Conservation (phyloP, 2,797 vertebrate genomes). For the Chloroceryle amazona region DNA sequence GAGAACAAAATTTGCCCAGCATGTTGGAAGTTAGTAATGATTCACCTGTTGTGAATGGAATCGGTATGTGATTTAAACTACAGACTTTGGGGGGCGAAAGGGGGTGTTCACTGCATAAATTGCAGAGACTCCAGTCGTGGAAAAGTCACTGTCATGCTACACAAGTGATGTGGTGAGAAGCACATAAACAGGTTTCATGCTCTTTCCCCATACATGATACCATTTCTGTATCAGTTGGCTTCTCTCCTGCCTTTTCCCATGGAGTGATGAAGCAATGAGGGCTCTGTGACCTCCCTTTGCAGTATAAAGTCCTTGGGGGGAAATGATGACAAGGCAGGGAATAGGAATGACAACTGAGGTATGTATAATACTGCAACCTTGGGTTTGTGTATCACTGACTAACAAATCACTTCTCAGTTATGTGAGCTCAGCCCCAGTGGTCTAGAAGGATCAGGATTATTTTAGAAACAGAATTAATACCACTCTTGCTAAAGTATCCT, state of each 20-base stretch:
- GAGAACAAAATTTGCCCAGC: conserved; percentile 79
- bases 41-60: conserved; percentile 84
- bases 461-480: not conserved
- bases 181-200: not conserved
- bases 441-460: not conserved
- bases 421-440: not conserved
- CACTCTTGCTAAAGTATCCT: not conserved
- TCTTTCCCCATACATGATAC: not conserved
- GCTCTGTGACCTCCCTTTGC: not conserved
- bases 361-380: not conserved
- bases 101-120: not conserved
- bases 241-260: not conserved
- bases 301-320: not conserved
- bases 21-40: conserved; percentile 80
- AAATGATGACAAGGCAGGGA: not conserved
- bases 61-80: conserved; percentile 85
- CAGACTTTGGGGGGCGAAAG: not conserved
- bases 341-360: not conserved
- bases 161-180: not conserved
- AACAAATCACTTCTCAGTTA: not conserved
- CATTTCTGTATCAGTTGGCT: not conserved
- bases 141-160: not conserved
- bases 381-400: not conserved
- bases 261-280: not conserved
- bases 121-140: not conserved